These are phyloP conservation scores for Brachyopa scutellaris DNA, from an alignment of 2,888 invertebrate species.

Conservation along the genomic window DNA sequence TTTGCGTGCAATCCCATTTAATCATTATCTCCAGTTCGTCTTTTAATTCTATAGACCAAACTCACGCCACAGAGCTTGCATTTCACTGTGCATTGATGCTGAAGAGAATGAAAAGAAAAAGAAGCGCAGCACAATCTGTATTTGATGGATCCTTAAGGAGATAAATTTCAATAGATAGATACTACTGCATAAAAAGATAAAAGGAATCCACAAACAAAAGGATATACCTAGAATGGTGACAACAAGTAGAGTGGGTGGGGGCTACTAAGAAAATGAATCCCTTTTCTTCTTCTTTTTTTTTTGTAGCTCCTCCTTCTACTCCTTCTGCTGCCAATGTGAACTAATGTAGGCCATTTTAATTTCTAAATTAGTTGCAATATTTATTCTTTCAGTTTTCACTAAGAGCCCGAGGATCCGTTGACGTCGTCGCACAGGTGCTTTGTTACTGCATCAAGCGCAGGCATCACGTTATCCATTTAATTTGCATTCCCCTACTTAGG, in stretches of 20 bases:
- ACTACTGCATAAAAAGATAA: conserved; percentile 26
- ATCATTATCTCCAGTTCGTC: conserved; percentile 7
- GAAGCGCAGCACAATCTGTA: neutral
- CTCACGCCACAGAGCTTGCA: conserved; percentile 15
- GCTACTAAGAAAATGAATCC: conserved; percentile 13
- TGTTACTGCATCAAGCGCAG: conserved; percentile 28
- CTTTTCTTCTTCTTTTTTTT: neutral
- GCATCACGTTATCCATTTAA: conserved; percentile 68
- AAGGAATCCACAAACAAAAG: conserved; percentile 14
- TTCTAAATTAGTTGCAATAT: conserved; percentile 64
- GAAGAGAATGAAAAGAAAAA: too few relatives aligned
- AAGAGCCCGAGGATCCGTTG: neutral
- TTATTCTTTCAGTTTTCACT: conserved; percentile 33
- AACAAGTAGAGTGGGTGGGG: neutral
- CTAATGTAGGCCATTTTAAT: conserved; percentile 70
- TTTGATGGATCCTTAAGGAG: conserved; percentile 34
- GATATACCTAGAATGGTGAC: neutral
- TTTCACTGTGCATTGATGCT: conserved; percentile 4
- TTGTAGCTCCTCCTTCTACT: neutral
- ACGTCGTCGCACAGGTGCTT: conserved; percentile 44
- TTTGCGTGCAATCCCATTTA: conserved; percentile 4
- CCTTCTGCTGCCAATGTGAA: conserved; percentile 41
- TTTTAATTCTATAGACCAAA: conserved; percentile 37
- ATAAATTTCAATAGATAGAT: too few relatives aligned
- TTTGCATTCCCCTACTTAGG: conserved; percentile 57